A percentile compares a stretch with the other conserved stretches of the same genome.
Evolutionary conservation across 2,113 vertebrate species (phyloP).

Genomic region (Macrotus californicus): DNA sequence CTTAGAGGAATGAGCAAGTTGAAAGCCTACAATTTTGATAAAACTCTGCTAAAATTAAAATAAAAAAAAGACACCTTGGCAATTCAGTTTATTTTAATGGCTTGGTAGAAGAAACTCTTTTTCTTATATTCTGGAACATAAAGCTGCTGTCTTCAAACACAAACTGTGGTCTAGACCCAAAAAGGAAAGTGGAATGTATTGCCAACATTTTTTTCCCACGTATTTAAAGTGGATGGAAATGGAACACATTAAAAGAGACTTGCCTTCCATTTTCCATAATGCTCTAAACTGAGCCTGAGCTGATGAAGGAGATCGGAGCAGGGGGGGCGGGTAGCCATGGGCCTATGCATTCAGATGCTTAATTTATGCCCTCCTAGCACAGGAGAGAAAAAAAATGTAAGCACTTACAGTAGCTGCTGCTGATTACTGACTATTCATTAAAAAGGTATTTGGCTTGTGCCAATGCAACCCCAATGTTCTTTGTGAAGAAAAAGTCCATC

Average conservation of each 20-base stretch:
- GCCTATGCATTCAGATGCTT: background rate
- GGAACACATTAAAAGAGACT: constrained; percentile 14
- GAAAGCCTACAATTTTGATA: background rate
- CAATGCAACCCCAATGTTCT: constrained; percentile 42
- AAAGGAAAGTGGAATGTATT: background rate
- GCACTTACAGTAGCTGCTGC: constrained; percentile 38
- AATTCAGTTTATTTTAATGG: background rate
- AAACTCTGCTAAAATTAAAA: background rate
- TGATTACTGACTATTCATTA: constrained; percentile 27
- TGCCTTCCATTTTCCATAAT: background rate
- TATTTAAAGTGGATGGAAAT: constrained; percentile 16
- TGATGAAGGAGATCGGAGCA: background rate
- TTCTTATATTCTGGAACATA: constrained; percentile 46
- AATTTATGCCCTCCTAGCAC: constrained; percentile 36
- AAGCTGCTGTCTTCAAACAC: constrained; percentile 19
- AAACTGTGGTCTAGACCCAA: background rate
- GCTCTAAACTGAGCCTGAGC: background rate
- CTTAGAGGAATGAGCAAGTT: background rate
- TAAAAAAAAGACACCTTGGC: background rate
- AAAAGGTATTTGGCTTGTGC: constrained; percentile 43
- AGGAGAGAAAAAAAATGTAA: constrained; percentile 41
- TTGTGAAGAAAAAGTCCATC: constrained; percentile 52
- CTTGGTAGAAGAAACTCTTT: constrained; percentile 1
- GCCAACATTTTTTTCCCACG: background rate
- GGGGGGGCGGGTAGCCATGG: background rate